Base-by-base conservation (phyloP, 2,113 vertebrate species). In the Clupea harengus region DNA sequence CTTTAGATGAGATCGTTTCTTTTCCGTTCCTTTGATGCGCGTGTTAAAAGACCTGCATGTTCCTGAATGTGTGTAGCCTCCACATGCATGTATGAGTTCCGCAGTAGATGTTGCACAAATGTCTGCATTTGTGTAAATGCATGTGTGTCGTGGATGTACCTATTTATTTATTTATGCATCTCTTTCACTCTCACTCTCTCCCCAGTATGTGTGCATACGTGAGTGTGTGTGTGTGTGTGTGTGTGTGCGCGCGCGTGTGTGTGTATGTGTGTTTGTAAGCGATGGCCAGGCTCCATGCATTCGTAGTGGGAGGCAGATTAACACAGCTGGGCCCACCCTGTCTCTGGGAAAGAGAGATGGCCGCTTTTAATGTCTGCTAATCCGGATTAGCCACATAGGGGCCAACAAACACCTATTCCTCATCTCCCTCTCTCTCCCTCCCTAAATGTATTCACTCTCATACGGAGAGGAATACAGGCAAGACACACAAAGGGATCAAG, bases 361-460 rank as follows among this genome's bases (percentile, higher is more conserved):
- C 88, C 82, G 87, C 88, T 92, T 96, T 94, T 91, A 92, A 93
- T 92, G 92, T 93, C 86, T 32, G 88, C 89, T 95, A 95, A 94
- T 95, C 95, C 92, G 94, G 94, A 93, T 95, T 95, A 95, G 81
- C 85, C 85, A 88, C 91, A 88, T 88, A 91, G 85, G 88, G 92
- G 90, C 90, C 92, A 90, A 88, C 82, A 89, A 92, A 92, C 91
- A 92, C 89, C 91, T 88, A 90, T 89, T 93, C 91, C 82, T 52
- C 86, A 75, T 90, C 85, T 54, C 85, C 91, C 91, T 9, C 64
- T 72, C 64, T 67, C 64, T 72, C 28, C 2, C 64, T 72, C 64
- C 28, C 25, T 72, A 92, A 93, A 93, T 88, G 82, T 88, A 94
- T 94, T 93, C 92, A 93, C 22, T 54, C 86, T 32, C 54, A 87